Conservation (phyloP, 1,140 invertebrate genomes). For the Polypedilum vanderplanki region DNA sequence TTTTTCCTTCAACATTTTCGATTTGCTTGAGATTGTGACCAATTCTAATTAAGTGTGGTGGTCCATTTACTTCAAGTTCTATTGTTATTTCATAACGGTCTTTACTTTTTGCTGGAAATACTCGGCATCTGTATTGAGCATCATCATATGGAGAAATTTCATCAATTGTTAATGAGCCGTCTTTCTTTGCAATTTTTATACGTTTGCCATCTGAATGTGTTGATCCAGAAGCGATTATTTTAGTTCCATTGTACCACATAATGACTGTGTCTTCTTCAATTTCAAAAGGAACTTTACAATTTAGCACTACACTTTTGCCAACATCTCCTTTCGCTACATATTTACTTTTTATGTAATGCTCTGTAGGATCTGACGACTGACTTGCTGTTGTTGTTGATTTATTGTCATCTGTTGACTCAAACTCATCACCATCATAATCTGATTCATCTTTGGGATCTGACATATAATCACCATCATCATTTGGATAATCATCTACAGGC, state of each 20-base stretch:
- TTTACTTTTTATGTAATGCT: neutral
- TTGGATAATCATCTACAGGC: neutral
- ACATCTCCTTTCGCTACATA: neutral
- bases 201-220: neutral
- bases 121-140: neutral
- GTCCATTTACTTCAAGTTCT: neutral
- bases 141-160: neutral
- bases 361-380: neutral
- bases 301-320: neutral
- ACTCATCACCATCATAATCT: neutral
- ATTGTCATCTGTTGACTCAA: neutral
- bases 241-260: neutral
- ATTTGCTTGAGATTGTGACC: neutral
- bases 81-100: neutral
- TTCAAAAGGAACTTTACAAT: neutral
- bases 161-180: neutral
- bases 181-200: neutral
- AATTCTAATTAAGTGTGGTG: neutral
- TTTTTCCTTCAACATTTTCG: neutral
- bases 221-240: neutral
- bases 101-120: neutral
- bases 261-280: neutral
- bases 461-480: neutral
- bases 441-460: neutral
- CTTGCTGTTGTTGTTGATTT: neutral